Base-by-base conservation (phyloP, 2,797 vertebrate genomes). In the Channallabes apus region DNA sequence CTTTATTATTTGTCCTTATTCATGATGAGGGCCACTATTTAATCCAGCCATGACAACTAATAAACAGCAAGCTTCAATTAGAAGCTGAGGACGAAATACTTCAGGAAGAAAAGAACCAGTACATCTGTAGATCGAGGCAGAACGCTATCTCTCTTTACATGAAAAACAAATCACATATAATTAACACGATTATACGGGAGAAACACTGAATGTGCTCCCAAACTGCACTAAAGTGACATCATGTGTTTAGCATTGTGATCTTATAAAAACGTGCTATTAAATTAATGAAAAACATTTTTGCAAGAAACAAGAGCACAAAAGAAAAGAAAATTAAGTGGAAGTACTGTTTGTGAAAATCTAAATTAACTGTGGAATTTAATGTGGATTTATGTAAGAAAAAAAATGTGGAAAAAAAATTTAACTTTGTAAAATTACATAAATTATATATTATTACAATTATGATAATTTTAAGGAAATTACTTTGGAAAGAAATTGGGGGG, bases 1-100 rank as follows among this genome's bases (percentile, higher is more conserved):
- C 59, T 79, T 62, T 58, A 73, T 86, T 82, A 82, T 76, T 65
- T 15, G 22, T 80, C 46, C 15, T 76, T 82, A 82, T 77, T 82
- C 41, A 59, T 22, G 51, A 67, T 4, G 6, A 29, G 61, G 51
- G 64, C 51, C 69, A 20, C 41, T 77, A 61, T 82, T 82, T 76
- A 58, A 76, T 77, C 56, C 22, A 56, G 68, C 3, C 5, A 3
- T 54, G 59, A 29, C 58, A 54, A 62, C 56, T 80, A 65, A 80
- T 69, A 62, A 85, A 80, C 32, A 69, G 2, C 41, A 62, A 68
- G 76, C 38, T 59, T 72, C 59, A 64, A 3, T 46, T 35, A 56
- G 51, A 54, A 54, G 54, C 76, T 59, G 41, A 68, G 14, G 29
- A 15, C 3, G 46, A 64, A 17, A 4, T 65, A 35, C 12, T 20